Evolutionary conservation across 2,797 vertebrate genomes (phyloP).

Genomic region (Sebastes steindachneri): DNA sequence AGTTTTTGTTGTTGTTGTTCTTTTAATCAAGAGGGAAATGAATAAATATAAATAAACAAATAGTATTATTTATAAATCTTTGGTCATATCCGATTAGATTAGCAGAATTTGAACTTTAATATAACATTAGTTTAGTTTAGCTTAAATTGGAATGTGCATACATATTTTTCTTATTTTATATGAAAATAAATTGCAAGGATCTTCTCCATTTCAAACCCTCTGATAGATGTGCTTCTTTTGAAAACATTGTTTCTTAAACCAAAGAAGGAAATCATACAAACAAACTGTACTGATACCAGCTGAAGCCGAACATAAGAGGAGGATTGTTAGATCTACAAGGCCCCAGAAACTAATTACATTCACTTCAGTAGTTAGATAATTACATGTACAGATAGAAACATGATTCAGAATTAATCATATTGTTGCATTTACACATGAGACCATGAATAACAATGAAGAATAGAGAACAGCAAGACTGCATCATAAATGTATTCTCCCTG

Average conservation of each 20-base stretch:
- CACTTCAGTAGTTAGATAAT: background rate
- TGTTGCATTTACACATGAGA: background rate
- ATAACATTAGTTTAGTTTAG: background rate
- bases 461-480: background rate
- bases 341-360: background rate
- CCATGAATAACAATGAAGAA: background rate
- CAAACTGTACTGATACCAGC: background rate
- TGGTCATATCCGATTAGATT: background rate
- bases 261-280: background rate
- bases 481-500: background rate
- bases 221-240: background rate
- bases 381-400: background rate
- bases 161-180: background rate
- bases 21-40: too few species aligned
- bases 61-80: background rate
- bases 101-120: background rate
- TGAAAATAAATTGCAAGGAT: background rate
- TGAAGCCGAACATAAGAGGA: background rate
- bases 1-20: too few species aligned
- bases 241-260: background rate
- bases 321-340: background rate
- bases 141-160: background rate
- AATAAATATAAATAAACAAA: too few species aligned
- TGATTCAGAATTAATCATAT: background rate
- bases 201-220: background rate